Conservation (phyloP, 1,140 invertebrate species). For the Apocrypta bakeri region DNA sequence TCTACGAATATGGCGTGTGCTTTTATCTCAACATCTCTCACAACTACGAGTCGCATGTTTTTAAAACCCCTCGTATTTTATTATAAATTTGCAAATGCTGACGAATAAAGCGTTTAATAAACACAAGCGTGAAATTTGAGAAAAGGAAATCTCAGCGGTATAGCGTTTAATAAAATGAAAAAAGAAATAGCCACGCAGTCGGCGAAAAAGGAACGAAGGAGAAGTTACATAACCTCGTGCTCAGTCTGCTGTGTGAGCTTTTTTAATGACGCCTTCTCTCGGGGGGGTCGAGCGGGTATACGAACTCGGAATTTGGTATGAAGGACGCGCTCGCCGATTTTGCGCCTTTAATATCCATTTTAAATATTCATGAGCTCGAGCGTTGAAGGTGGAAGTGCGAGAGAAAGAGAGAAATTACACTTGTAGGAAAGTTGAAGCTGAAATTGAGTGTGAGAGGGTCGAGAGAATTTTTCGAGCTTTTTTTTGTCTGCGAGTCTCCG, state of each 20-base stretch:
- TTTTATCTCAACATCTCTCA: background rate
- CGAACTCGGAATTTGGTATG: conserved; percentile 58
- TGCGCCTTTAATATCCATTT: conserved; percentile 72
- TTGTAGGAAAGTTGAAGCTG: conserved; percentile 18
- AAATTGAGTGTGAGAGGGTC: conserved; percentile 3
- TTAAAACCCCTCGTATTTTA: background rate
- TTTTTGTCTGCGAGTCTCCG: background rate
- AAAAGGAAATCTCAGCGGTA: too few relatives aligned
- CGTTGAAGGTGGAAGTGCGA: conserved; percentile 15
- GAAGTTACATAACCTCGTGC: background rate
- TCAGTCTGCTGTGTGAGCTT: background rate
- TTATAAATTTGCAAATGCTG: background rate
- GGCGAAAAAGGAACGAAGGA: too few relatives aligned
- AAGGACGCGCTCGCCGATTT: conserved; percentile 62
- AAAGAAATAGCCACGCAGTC: too few relatives aligned
- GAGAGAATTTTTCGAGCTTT: conserved; percentile 22
- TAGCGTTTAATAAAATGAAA: too few relatives aligned
- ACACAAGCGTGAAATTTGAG: too few relatives aligned
- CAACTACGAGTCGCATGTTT: background rate
- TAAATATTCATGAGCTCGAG: conserved; percentile 70
- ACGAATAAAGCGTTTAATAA: too few relatives aligned
- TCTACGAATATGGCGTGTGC: too few relatives aligned
- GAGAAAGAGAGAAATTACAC: conserved; percentile 21
- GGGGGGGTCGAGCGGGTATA: background rate
- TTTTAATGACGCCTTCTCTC: conserved; percentile 51